Evolutionary conservation across 2,888 invertebrate species (phyloP), one percentile per base, ranked within the genome.

Genomic region (Creontiades dilutus): DNA sequence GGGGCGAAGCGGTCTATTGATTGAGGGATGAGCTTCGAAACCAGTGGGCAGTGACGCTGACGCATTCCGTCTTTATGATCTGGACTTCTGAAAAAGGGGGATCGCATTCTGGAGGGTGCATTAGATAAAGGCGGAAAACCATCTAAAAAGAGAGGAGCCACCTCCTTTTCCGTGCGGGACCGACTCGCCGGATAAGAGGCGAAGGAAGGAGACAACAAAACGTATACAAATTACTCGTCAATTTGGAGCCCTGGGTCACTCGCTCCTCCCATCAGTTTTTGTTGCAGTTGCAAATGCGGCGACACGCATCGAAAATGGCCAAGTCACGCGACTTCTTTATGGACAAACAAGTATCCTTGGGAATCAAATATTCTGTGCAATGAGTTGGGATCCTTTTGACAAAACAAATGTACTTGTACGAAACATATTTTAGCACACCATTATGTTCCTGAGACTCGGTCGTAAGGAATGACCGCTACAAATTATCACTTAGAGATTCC

Each of bases 31-130:
- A 75, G 52, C 82, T 23, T 27, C 47, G 82, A 47, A 52, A 82
- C 82, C 82, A 82, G 47, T 75, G 86, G 86, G 47, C 86, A 86
- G 86, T 86, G 86, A 86, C 86, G 86, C 86, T 86, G 86, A 86
- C 86, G 86, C 86, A 86, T 86, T 86, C 86, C 86, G 68, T 75
- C 82, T 52, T 82, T 82, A 82, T 82, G 82, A 82, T 82, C 82
- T 52, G 82, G 52, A 82, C 52, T 27, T 52, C 11, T 52, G 19
- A 23, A 80, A 46, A 52, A 13, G 23, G 68, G 68, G 68, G 68
- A 0, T 57, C 68, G 1, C 23, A 68, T 23, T 68, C 68, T 68
- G 27, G 23, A 68, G 82, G 82, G 82, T 82, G 82, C 82, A 82
- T 82, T 52, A 48, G 82, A 82, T 52, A 46, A 52, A 82, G 82